A percentile compares a stretch with the other conserved stretches of the same genome.
phyloP scores from a whole-genome alignment of 2,888 invertebrate species.

The Archips crataeganus region DNA sequence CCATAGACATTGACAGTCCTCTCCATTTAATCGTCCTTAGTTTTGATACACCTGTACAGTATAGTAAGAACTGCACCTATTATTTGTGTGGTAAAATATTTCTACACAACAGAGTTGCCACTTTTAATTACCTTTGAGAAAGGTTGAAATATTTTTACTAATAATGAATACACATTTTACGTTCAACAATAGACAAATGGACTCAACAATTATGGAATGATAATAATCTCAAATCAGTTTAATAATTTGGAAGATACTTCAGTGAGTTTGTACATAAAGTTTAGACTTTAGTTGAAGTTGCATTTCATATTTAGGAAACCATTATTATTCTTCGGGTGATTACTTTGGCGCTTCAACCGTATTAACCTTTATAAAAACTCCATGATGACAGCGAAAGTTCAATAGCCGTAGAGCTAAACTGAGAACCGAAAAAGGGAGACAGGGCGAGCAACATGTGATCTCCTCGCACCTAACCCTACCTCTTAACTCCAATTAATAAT shows the following conservation, averaged over 20 bases:
- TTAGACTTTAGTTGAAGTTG: background rate
- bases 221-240: background rate
- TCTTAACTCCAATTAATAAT: no score
- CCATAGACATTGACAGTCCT: no score
- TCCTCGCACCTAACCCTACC: background rate
- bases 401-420: background rate
- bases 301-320: conserved; percentile 3
- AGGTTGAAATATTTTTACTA: background rate
- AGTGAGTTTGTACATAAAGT: conserved; percentile 14
- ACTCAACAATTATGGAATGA: conserved; percentile 11
- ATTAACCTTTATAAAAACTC: background rate
- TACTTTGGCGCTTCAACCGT: background rate
- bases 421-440: background rate
- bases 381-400: no score
- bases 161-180: conserved; percentile 3
- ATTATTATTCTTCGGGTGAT: conserved; percentile 1
- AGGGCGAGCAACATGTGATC: background rate
- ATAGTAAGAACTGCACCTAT: background rate
- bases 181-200: background rate
- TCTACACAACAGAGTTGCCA: background rate
- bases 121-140: background rate
- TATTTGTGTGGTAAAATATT: background rate
- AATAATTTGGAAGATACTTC: conserved; percentile 24
- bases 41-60: no score
- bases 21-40: no score